Conservation (phyloP, 2,113 vertebrate species). For the Zapornia atra region DNA sequence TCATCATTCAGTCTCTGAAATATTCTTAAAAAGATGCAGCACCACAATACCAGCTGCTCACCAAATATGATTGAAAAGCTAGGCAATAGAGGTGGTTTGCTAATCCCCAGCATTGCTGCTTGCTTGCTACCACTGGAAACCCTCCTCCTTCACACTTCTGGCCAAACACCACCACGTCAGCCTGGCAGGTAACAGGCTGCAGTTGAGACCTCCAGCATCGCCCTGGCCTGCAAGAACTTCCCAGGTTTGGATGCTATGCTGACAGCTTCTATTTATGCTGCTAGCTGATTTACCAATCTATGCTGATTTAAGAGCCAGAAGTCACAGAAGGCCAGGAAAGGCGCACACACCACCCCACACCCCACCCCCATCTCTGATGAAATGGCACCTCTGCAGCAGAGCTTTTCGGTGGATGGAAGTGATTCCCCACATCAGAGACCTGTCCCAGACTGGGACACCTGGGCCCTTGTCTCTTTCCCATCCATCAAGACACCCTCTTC, state of each 20-base stretch:
- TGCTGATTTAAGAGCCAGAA: not conserved
- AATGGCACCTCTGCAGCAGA: not conserved
- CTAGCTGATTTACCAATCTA: not conserved
- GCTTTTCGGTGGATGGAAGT: not conserved
- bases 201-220: rapidly evolving
- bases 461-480: not conserved
- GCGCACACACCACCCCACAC: not conserved
- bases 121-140: not conserved
- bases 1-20: not conserved
- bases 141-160: not conserved
- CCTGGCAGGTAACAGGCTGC: not conserved
- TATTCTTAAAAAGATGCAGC: not conserved
- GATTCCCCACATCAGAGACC: too few relatives aligned
- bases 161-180: not conserved
- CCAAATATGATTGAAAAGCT: not conserved
- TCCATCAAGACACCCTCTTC: not conserved
- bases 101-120: not conserved
- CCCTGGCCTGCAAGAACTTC: not conserved
- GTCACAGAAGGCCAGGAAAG: not conserved
- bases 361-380: not conserved
- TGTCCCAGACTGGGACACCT: rapidly evolving
- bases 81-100: rapidly evolving
- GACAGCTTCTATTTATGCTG: not conserved
- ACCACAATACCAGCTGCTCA: not conserved
- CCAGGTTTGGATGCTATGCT: not conserved